Percentiles rank a stretch among this genome's conserved stretches.
Evolutionary conservation across 2,113 vertebrate species (phyloP).

Genomic region (Takifugu bimaculatus): DNA sequence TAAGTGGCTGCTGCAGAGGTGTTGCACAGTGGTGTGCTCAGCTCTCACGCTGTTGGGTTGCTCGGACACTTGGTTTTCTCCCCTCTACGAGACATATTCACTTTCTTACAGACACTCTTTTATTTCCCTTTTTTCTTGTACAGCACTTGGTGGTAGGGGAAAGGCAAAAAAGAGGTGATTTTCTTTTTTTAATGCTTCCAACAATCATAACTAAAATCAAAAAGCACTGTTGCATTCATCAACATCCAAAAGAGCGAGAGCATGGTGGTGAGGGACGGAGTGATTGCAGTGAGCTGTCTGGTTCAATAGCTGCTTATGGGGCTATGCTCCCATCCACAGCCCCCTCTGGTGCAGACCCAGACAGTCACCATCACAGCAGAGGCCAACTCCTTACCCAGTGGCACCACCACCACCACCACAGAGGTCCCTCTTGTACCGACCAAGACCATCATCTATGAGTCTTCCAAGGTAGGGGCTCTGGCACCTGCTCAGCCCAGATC

Average conservation of each 20-base stretch:
- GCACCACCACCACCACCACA: slow-evolving; percentile 82
- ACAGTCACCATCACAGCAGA: slow-evolving; percentile 89
- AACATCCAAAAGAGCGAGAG: slow-evolving; percentile 9
- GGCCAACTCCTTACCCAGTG: slow-evolving; percentile 77
- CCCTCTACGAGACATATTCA: not conserved
- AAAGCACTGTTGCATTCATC: slow-evolving; percentile 7
- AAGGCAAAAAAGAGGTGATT: not conserved
- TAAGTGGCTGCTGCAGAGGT: slow-evolving; percentile 38
- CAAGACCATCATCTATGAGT: slow-evolving; percentile 90
- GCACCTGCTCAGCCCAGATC: slow-evolving; percentile 48
- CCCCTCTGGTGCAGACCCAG: slow-evolving; percentile 92
- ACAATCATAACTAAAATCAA: slow-evolving; percentile 5
- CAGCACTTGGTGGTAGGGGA: slow-evolving; percentile 33
- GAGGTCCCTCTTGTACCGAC: slow-evolving; percentile 91
- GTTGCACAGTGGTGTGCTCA: slow-evolving; percentile 28
- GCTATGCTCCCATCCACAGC: slow-evolving; percentile 78
- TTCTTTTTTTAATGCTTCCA: slow-evolving; percentile 9
- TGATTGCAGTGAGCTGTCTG: slow-evolving; percentile 42
- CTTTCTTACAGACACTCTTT: too few species aligned
- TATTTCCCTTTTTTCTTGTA: slow-evolving; percentile 3
- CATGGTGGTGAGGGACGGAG: slow-evolving; percentile 37
- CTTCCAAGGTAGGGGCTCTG: slow-evolving; percentile 82
- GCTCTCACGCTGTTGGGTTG: slow-evolving; percentile 35
- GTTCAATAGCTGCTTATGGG: slow-evolving; percentile 57
- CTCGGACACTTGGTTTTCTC: slow-evolving; percentile 3